Conservation (phyloP, 1,140 invertebrate species). For the Hycleus cichorii region DNA sequence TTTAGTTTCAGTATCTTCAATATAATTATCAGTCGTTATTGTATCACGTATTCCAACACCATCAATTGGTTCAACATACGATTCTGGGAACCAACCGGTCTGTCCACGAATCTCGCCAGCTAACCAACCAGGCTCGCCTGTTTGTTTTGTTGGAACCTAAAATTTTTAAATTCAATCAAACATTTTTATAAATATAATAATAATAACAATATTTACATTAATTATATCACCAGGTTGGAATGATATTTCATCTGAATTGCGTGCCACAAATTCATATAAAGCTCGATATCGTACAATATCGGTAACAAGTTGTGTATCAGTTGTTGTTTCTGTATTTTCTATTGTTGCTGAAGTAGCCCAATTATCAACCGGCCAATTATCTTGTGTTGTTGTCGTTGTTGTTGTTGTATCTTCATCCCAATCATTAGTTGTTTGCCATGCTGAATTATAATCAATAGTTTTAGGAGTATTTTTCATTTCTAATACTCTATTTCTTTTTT, state of each 20-base stretch:
- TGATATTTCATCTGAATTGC: slow-evolving; percentile 89
- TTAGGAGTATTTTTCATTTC: slow-evolving; percentile 49
- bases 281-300: slow-evolving; percentile 74
- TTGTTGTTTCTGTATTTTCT: slow-evolving; percentile 31
- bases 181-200: slow-evolving; percentile 1
- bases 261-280: slow-evolving; percentile 87
- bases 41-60: slow-evolving; percentile 28
- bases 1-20: slow-evolving; percentile 31
- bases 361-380: slow-evolving; percentile 47
- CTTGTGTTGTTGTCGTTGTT: slow-evolving; percentile 1
- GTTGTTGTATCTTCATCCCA: slow-evolving; percentile 36
- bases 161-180: neutral
- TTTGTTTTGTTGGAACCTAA: slow-evolving; percentile 72
- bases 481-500: slow-evolving; percentile 46
- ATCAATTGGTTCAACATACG: slow-evolving; percentile 84
- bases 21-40: neutral
- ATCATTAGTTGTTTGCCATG: slow-evolving; percentile 35
- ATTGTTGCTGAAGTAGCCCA: slow-evolving; percentile 32
- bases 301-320: slow-evolving; percentile 35
- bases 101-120: slow-evolving; percentile 83
- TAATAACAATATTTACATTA: slow-evolving; percentile 46
- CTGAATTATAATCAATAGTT: slow-evolving; percentile 33
- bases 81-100: slow-evolving; percentile 96
- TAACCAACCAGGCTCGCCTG: slow-evolving; percentile 94
- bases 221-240: slow-evolving; percentile 93